Evolutionary conservation across 1,140 invertebrate genomes (phyloP).

Genomic region (Drosophila novamexicana): DNA sequence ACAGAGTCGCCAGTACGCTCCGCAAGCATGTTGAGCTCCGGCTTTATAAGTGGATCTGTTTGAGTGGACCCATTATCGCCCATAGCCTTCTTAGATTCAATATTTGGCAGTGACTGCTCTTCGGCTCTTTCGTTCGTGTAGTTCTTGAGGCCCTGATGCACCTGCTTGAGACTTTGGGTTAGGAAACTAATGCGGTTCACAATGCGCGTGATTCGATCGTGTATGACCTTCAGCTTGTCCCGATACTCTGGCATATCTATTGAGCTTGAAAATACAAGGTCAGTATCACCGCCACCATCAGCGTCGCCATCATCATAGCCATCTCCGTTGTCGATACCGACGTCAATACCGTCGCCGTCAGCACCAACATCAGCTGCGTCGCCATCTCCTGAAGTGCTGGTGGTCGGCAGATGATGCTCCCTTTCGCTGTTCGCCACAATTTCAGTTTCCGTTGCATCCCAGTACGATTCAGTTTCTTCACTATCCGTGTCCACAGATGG

Average conservation of each 20-base stretch:
- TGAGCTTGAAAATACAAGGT: not conserved
- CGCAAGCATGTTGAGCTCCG: slow-evolving; percentile 11
- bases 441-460: not conserved
- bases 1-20: slow-evolving; percentile 27
- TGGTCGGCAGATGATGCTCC: not conserved
- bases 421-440: not conserved
- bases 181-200: not conserved
- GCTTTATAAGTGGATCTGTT: slow-evolving; percentile 1
- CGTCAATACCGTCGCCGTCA: not conserved
- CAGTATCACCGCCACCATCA: not conserved
- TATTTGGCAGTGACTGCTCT: not conserved
- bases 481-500: not conserved
- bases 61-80: slow-evolving; percentile 10
- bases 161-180: slow-evolving; percentile 1
- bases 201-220: slow-evolving; percentile 20
- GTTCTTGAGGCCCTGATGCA: slow-evolving; percentile 11
- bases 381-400: not conserved
- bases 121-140: not conserved
- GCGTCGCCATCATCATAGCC: no score
- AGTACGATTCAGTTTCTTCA: not conserved
- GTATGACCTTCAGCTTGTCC: slow-evolving; percentile 8
- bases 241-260: not conserved
- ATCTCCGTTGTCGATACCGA: no score
- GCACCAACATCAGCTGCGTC: not conserved
- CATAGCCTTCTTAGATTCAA: not conserved